Conservation (phyloP, 53 echinoderm and acorn worm species). For the Zoroaster sp. region DNA sequence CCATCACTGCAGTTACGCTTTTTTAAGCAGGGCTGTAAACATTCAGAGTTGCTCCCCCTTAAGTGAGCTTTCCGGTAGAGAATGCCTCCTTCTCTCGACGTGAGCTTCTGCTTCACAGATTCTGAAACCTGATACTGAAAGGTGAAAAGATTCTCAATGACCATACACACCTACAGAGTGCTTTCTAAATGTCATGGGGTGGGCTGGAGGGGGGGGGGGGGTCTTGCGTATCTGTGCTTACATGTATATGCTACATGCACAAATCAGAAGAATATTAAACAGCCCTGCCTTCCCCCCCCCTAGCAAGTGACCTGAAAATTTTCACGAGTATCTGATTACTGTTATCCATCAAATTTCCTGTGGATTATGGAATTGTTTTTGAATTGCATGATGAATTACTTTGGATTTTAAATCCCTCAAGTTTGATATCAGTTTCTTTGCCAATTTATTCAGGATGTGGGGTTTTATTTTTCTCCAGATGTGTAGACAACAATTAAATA, state of each 20-base stretch:
- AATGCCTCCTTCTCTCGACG: constrained; percentile 1
- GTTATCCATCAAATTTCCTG: neutral
- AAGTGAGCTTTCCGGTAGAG: constrained; percentile 45
- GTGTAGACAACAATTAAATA: neutral
- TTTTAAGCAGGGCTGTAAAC: constrained; percentile 3
- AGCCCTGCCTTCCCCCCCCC: neutral
- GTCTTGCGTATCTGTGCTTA: neutral
- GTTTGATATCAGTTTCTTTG: neutral
- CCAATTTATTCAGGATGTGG: neutral
- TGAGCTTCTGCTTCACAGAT: neutral
- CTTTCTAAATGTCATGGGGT: constrained; percentile 48
- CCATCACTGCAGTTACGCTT: no score
- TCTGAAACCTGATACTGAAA: constrained; percentile 11
- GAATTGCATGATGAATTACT: neutral
- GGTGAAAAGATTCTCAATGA: constrained; percentile 51
- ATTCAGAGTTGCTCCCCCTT: neutral
- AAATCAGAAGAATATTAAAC: neutral
- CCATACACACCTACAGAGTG: constrained; percentile 46
- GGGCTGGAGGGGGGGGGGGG: neutral
- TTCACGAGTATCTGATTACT: neutral
- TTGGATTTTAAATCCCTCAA: neutral
- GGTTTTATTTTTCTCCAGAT: neutral
- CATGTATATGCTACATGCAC: neutral
- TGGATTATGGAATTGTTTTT: neutral
- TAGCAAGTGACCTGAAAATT: neutral